Percentiles rank a stretch among this genome's conserved stretches.
phyloP scores from a whole-genome alignment of 2,888 invertebrate genomes.

The Bibio marci region DNA sequence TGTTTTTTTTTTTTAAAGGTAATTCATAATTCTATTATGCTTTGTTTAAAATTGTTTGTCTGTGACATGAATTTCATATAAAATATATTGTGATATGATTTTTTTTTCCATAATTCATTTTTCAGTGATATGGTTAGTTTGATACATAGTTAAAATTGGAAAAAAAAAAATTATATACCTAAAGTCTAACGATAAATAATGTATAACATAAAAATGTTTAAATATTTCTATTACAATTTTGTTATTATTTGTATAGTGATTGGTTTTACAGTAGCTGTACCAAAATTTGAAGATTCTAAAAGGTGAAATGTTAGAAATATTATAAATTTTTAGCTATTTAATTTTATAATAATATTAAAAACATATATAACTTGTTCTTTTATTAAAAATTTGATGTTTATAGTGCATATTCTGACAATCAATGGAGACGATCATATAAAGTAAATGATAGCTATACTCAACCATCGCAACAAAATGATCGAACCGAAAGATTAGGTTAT shows the following conservation, averaged over 20 bases:
- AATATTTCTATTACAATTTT: slow-evolving; percentile 2
- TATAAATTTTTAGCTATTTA: no score
- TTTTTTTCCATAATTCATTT: not conserved
- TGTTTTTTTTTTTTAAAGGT: no score
- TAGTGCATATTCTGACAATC: slow-evolving; percentile 12
- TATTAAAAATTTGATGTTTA: not conserved
- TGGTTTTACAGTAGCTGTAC: not conserved
- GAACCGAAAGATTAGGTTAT: slow-evolving; percentile 25
- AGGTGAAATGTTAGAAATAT: not conserved
- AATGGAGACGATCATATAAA: slow-evolving; percentile 22
- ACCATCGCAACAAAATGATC: slow-evolving; percentile 20
- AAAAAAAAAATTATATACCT: not conserved
- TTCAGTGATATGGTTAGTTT: not conserved
- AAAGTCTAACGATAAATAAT: not conserved
- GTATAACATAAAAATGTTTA: not conserved
- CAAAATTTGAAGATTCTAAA: slow-evolving; percentile 2
- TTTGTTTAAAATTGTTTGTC: slow-evolving; percentile 5
- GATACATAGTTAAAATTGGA: not conserved
- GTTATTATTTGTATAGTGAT: not conserved
- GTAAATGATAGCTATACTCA: slow-evolving; percentile 11
- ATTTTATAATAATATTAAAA: no score
- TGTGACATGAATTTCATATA: slow-evolving; percentile 7
- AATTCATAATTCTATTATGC: not conserved
- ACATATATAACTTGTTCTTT: not conserved
- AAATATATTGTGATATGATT: not conserved